These are phyloP conservation scores for Dolomedes plantarius DNA, from an alignment of 2,888 invertebrate species.

Conservation along the genomic window DNA sequence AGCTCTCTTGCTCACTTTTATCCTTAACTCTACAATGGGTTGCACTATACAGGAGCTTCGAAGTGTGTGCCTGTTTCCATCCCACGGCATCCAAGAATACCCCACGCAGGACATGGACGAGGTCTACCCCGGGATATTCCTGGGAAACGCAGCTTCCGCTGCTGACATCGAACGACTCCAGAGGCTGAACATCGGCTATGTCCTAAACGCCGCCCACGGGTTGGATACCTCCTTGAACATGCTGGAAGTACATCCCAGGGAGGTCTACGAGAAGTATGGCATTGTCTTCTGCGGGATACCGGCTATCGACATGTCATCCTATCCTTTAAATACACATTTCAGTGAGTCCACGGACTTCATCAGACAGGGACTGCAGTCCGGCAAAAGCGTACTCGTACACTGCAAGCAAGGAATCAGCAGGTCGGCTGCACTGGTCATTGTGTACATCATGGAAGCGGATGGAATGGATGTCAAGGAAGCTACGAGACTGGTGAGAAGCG, in stretches of 20 bases:
- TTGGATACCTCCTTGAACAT: conserved; percentile 21
- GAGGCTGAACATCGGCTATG: conserved; percentile 9
- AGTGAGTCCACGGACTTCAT: conserved; percentile 22
- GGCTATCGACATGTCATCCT: conserved; percentile 45
- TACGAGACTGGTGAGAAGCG: conserved; percentile 76
- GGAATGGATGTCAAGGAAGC: conserved; percentile 77
- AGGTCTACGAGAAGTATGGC: conserved; percentile 10
- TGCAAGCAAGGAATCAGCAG: conserved; percentile 79
- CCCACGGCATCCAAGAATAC: conserved; percentile 29
- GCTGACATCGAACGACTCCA: conserved; percentile 14
- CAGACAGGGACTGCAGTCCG: conserved; percentile 15
- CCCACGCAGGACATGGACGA: conserved; percentile 45
- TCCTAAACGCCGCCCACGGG: conserved; percentile 53
- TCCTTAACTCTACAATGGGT: too few species aligned
- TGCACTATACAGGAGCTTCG: conserved; percentile 42
- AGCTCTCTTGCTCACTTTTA: too few species aligned
- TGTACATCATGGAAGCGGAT: conserved; percentile 78
- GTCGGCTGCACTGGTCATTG: conserved; percentile 78
- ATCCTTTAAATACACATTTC: conserved; percentile 40
- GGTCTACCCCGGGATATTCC: conserved; percentile 47
- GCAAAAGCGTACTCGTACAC: conserved; percentile 78
- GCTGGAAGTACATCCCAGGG: conserved; percentile 1
- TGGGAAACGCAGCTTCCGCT: conserved; percentile 38
- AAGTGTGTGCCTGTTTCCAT: conserved; percentile 36
- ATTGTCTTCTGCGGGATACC: conserved; percentile 42